phyloP scores from a whole-genome alignment of 2,797 vertebrate genomes.

The Hylomyscus alleni region DNA sequence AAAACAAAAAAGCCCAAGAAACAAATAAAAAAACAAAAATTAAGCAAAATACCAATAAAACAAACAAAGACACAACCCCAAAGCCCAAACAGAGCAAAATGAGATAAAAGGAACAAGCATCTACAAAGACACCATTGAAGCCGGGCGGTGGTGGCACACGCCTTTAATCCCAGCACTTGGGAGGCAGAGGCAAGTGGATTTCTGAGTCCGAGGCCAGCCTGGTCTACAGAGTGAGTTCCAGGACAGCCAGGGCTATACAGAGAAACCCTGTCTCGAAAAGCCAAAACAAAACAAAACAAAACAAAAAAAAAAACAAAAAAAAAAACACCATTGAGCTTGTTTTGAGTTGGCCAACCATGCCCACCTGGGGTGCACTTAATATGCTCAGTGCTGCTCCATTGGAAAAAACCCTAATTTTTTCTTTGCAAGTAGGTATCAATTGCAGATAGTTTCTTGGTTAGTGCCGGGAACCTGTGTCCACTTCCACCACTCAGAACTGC shows the following conservation, averaged over 20 bases:
- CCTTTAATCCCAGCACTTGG: too few species aligned
- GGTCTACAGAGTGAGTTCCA: too few species aligned
- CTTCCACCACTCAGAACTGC: background rate
- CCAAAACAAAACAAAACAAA: background rate
- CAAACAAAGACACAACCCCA: background rate
- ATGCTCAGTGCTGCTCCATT: background rate
- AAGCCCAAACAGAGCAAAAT: background rate
- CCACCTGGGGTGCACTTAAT: background rate
- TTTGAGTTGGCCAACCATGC: background rate
- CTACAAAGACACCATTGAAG: too few species aligned
- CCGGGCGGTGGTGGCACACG: too few species aligned
- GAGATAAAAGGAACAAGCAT: background rate
- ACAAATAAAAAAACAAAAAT: background rate
- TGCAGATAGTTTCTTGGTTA: background rate
- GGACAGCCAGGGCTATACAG: too few species aligned
- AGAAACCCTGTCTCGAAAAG: too few species aligned
- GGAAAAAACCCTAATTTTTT: background rate
- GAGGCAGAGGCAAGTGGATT: too few species aligned
- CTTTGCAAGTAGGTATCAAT: background rate
- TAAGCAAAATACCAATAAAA: background rate
- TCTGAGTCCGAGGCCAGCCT: too few species aligned
- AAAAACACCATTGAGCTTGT: background rate
- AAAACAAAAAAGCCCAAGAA: background rate
- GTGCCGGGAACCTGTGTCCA: background rate
- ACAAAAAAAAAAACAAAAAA: background rate